Percentiles rank a stretch among this genome's conserved stretches.
These are phyloP conservation scores for Camponotus floridanus DNA, from an alignment of 1,140 invertebrate species.

Conservation along the genomic window DNA sequence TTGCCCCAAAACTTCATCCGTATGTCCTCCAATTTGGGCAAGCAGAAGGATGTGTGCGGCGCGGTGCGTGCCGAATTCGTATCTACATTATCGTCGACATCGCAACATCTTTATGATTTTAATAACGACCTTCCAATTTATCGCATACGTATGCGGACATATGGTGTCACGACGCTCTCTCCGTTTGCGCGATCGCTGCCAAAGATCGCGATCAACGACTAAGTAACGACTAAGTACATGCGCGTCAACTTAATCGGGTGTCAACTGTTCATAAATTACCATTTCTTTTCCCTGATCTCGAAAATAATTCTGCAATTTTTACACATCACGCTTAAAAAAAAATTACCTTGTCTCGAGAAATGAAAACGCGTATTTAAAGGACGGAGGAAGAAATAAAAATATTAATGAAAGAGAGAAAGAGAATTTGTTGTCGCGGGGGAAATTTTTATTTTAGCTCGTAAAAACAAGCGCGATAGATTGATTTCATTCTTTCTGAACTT, in stretches of 20 bases:
- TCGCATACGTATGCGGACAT: not conserved
- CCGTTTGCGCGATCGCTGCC: slow-evolving; percentile 15
- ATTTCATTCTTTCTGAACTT: slow-evolving; percentile 31
- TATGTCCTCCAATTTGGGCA: slow-evolving; percentile 33
- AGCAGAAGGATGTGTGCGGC: not conserved
- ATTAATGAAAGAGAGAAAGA: too few species aligned
- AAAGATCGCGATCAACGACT: slow-evolving; percentile 5
- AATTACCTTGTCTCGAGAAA: not conserved
- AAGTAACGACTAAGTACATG: not conserved
- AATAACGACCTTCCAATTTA: slow-evolving; percentile 46
- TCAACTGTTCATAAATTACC: slow-evolving; percentile 27
- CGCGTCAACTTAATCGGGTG: slow-evolving; percentile 13
- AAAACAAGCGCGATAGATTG: slow-evolving; percentile 17
- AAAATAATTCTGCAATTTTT: not conserved
- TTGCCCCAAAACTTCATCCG: slow-evolving; percentile 35
- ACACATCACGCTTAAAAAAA: not conserved
- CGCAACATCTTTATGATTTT: slow-evolving; percentile 48
- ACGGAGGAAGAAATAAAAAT: not conserved
- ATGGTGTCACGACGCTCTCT: not conserved
- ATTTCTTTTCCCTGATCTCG: not conserved
- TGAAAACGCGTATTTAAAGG: not conserved
- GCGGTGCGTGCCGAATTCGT: not conserved
- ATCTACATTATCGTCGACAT: slow-evolving; percentile 33
- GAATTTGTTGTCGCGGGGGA: not conserved
- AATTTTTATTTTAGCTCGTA: not conserved